Base-by-base conservation (phyloP, 92 coral and sea anemone genomes). In the Diadumene lineata region DNA sequence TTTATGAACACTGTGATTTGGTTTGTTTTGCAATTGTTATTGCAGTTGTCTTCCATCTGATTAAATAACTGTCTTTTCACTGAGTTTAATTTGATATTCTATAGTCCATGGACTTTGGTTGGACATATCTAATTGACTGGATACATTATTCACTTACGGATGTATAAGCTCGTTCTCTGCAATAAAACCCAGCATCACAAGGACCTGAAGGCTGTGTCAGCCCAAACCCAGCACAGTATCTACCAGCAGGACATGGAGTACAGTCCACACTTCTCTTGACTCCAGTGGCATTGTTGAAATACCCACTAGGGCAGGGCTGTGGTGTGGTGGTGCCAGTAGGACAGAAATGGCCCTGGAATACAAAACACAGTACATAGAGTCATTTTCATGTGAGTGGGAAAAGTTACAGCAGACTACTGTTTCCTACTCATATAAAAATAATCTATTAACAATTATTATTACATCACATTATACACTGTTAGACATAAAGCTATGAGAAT, bases 131-230 rank as follows among this genome's bases (percentile, higher is more conserved):
- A 70, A 25, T 10, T 60, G 70, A 7, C 1, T 18, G 50, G 24
- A 29, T 13, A 63, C 1, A 33, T 17, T 23, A 10, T 18, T 50
- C 31, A 0, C 84, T 73, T 84, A 94, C 98, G 70, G 98, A 94
- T n/a, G 98, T 96, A 70, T 81, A 96, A 38, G 99, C 97, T 25
- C 90, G 83, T 55, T 93, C 92, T 76, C 85, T 89, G 84, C 99
- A 96, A 66, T 86, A 96, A 76, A 92, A 96, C 51, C 99, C 99
- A 22, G 99, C 99, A 66, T 92, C 99, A 86, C 99, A 96, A 16
- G 87, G 90, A 19, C 99, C 99, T 28, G 96, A 76, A 2, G 99
- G 94, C 27, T 81, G 86, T 48, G 31, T 79, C 44, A 89, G 70
- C 29, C 97, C 97, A 75, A 88, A 89, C 0, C 99, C 99, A 6